Evolutionary conservation across 1,140 invertebrate genomes (phyloP).

Genomic region (Saccostrea echinata): DNA sequence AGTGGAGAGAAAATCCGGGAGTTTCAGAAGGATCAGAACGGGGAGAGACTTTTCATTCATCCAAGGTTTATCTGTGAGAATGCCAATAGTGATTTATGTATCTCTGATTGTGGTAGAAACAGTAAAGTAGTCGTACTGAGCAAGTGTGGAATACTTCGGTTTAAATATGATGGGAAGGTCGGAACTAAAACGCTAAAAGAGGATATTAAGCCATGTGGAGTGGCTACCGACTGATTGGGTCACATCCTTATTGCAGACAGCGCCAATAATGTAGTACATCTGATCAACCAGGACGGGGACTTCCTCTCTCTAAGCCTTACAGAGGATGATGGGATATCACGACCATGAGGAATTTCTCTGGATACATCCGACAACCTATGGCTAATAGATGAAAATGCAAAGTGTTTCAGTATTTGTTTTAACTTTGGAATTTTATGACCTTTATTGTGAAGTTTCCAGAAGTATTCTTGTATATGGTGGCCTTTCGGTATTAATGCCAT

Average conservation of each 20-base stretch:
- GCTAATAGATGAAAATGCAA: not conserved
- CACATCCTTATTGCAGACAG: no score
- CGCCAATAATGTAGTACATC: no score
- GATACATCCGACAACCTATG: not conserved
- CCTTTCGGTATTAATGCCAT: no score
- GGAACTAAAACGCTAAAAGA: not conserved
- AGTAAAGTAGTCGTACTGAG: not conserved
- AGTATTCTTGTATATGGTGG: no score
- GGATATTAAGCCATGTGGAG: not conserved
- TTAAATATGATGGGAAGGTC: not conserved
- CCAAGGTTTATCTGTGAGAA: not conserved
- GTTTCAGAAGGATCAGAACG: not conserved
- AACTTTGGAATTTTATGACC: not conserved
- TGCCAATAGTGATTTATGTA: not conserved
- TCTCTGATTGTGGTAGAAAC: not conserved
- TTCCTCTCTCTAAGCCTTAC: not conserved
- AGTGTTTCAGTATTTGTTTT: not conserved
- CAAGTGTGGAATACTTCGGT: not conserved
- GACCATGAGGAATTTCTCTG: not conserved
- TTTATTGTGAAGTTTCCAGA: no score
- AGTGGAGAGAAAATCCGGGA: not conserved
- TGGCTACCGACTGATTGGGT: not conserved
- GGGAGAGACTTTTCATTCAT: no score
- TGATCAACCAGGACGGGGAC: not conserved
- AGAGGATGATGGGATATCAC: not conserved